A percentile compares a stretch with the other conserved stretches of the same genome.
phyloP scores from a whole-genome alignment of 2,888 invertebrate species.

The Diaphora mendica region DNA sequence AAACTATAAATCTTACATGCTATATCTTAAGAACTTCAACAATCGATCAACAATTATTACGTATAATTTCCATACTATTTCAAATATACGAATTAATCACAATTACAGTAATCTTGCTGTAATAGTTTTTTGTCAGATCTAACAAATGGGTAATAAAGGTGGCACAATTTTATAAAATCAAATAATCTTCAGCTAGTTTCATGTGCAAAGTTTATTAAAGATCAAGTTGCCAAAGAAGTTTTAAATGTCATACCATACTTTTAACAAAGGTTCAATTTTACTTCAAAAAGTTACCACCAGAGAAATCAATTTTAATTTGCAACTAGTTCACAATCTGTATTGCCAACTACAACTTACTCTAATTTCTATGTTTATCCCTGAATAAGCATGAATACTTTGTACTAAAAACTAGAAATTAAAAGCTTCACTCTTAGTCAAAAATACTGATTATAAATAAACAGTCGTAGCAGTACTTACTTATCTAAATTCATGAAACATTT shows the following conservation, averaged over 20 bases:
- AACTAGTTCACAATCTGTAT: not conserved
- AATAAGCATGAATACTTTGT: not conserved
- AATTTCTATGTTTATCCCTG: not conserved
- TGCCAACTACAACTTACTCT: not conserved
- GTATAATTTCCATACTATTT: not conserved
- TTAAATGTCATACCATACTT: too few species aligned
- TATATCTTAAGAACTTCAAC: not conserved
- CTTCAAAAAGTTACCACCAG: not conserved
- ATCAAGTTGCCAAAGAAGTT: not conserved
- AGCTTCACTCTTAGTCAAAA: not conserved
- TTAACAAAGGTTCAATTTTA: not conserved
- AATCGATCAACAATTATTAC: not conserved
- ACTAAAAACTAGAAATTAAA: slow-evolving; percentile 1
- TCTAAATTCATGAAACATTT: not conserved
- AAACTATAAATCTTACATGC: not conserved
- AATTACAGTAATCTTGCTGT: not conserved
- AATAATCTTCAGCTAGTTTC: not conserved
- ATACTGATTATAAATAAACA: not conserved
- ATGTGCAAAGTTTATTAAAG: not conserved
- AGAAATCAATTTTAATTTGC: not conserved
- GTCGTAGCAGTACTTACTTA: not conserved
- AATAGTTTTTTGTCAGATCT: not conserved
- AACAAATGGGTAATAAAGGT: not conserved
- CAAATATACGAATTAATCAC: not conserved
- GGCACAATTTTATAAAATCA: not conserved